Conservation (phyloP, 2,888 invertebrate genomes). For the Ophion ellenae region DNA sequence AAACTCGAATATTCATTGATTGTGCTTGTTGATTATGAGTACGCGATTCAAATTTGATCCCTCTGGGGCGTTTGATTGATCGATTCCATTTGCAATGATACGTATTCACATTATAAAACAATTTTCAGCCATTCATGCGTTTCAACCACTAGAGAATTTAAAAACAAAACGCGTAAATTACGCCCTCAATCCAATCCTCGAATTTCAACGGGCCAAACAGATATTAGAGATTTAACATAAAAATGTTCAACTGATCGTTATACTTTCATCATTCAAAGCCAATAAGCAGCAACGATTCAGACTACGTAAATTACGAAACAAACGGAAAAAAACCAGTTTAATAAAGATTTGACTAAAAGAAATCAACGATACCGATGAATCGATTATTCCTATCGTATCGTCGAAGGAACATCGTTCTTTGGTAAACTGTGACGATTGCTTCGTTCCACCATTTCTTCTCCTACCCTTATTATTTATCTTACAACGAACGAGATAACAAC, state of each 20-base stretch:
- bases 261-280: background rate
- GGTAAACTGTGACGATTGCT: conserved; percentile 50
- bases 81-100: background rate
- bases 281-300: background rate
- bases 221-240: background rate
- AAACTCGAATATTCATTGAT: conserved; percentile 19
- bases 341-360: conserved; percentile 19
- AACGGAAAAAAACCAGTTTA: background rate
- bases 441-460: background rate
- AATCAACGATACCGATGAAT: conserved; percentile 41
- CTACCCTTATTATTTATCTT: conserved; percentile 57
- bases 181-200: conserved; percentile 9
- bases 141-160: background rate
- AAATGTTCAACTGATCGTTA: background rate
- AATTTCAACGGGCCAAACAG: background rate
- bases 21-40: conserved; percentile 28
- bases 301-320: conserved; percentile 17
- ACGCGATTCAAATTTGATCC: background rate
- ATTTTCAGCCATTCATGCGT: background rate
- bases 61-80: conserved; percentile 1
- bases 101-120: background rate
- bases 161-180: background rate
- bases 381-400: background rate
- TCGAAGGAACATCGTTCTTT: conserved; percentile 5
- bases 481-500: conserved; percentile 83